Evolutionary conservation across 2,888 invertebrate genomes (phyloP), one percentile per base, ranked within the genome.

Genomic region (Perizoma affinitatum): DNA sequence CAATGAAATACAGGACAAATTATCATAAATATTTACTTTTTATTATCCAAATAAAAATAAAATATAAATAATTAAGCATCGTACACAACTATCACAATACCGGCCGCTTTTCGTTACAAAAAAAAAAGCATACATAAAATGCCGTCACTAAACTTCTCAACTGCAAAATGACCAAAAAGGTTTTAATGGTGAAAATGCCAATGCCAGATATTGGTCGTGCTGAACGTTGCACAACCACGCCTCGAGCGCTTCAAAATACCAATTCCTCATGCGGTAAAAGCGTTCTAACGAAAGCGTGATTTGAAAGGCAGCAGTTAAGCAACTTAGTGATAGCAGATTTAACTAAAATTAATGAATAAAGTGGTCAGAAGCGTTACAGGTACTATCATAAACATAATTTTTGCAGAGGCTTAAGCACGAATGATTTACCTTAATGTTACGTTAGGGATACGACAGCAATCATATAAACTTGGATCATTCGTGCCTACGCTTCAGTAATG

Each of bases 41-140:
- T 90, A 90, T 91, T 90, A 80, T 82, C 76, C 74, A 84, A 87
- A 88, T 84, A 86, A 82, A 79, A 80, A 79, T 78, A 78, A 82
- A 49, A 10, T 85, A 86, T 83, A 86, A 87, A 83, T 86, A 85
- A 73, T 83, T 84, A 88, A 87, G 87, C 88, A 86, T 88, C 86
- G 77, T 86, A 89, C 87, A 87, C 86, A 78, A 84, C 84, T 90
- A 91, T 90, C 90, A 90, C 90, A 90, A 86, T 87, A 86, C 84
- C 82, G 76, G 77, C 78, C 79, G 61, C 64, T 62, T 68, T 65
- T 67, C 66, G 53, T 67, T 67, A 69, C 63, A 67, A 61, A 63
- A 64, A 61, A 63, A 64, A 63, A 69, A 67, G 69, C 67, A 60
- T 64, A 70, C 60, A 67, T 52, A 52, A 61, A 66, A 66, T 63